A percentile compares a stretch with the other conserved stretches of the same genome.
Conservation (phyloP, 2,797 vertebrate genomes). For the Sparus aurata region DNA sequence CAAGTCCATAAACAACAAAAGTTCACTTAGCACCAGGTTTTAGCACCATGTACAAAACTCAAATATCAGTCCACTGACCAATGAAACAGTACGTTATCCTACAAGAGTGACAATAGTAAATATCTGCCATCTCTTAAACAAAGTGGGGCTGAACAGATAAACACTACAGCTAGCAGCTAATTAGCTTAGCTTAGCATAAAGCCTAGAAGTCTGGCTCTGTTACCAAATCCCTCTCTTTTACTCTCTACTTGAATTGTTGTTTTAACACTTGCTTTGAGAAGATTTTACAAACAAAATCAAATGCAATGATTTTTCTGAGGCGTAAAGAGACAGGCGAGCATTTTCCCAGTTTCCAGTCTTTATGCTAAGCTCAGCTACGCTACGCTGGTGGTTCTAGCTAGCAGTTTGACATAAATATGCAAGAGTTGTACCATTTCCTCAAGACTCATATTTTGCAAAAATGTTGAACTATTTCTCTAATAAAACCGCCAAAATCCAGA, state of each 20-base stretch:
- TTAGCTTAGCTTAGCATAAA: no score
- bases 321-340: no score
- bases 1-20: neutral
- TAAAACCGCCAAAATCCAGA: neutral
- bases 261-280: no score
- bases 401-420: neutral
- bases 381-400: no score
- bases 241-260: no score
- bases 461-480: neutral
- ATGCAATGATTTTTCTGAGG: no score
- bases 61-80: neutral
- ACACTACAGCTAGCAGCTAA: no score
- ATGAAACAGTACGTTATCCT: neutral
- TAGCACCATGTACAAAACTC: conserved; percentile 32
- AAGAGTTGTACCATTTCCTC: neutral
- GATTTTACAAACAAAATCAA: no score
- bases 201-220: no score
- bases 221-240: no score
- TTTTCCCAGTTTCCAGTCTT: neutral
- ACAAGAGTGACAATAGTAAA: neutral
- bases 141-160: no score
- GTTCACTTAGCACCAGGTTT: conserved; percentile 35
- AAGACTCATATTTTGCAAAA: neutral
- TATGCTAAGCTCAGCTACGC: neutral
- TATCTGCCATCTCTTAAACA: neutral